These are phyloP conservation scores for Trematocara variabile DNA, from an alignment of 2,113 vertebrate species.

Conservation along the genomic window DNA sequence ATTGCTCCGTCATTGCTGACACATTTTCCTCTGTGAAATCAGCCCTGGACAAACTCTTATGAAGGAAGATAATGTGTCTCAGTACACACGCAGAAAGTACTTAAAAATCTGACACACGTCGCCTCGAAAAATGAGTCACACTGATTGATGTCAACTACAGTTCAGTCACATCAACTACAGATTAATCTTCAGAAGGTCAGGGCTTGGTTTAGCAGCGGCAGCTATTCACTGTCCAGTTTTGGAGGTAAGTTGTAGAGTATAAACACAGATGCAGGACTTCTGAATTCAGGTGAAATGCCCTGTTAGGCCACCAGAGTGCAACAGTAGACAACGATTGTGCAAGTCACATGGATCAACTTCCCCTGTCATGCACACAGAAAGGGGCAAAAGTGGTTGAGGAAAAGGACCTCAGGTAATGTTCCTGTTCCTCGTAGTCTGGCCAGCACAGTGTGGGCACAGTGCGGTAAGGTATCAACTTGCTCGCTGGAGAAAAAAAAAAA, in stretches of 20 bases:
- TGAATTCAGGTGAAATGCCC: neutral
- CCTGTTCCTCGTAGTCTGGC: neutral
- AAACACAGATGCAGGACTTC: neutral
- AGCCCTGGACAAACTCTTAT: neutral
- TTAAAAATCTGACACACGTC: neutral
- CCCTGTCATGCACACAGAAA: neutral
- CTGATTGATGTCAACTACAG: neutral
- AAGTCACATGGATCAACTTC: neutral
- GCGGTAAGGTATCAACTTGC: neutral
- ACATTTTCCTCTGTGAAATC: constrained; percentile 10
- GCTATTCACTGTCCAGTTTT: neutral
- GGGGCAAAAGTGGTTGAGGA: neutral
- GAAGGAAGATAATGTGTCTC: neutral
- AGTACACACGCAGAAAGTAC: neutral
- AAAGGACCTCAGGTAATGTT: constrained; percentile 22
- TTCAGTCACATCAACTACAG: neutral
- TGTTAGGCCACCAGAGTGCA: constrained; percentile 58
- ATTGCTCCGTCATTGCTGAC: neutral
- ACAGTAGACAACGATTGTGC: neutral
- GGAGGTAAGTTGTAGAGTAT: neutral
- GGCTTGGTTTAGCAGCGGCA: neutral
- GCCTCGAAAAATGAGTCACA: neutral
- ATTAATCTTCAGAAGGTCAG: neutral
- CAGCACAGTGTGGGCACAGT: neutral
- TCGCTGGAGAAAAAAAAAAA: neutral